Evolutionary conservation across 2,113 vertebrate species (phyloP), one percentile per base, ranked within the genome.

Genomic region (Gorsachius goisagi): DNA sequence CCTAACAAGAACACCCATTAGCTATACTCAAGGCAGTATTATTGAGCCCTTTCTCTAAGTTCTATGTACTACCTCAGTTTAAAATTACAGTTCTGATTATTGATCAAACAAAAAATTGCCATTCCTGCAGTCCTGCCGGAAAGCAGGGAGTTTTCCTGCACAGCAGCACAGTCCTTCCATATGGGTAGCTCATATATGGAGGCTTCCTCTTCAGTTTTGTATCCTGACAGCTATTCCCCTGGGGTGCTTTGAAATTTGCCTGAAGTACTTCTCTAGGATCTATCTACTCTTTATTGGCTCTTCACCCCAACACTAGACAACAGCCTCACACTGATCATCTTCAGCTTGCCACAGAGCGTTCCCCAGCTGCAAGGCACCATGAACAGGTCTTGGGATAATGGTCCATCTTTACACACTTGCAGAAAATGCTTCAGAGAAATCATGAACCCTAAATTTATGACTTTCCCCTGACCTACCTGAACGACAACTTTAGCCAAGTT

Each of bases 141-240:
- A 76, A 52, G 24, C 39, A 69, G 58, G 52, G 60, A 88, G 45
- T 50, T 53, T 52, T 67, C 13, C 68, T 56, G 21, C 63, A 73
- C 5, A 56, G 71, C 85, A 79, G 35, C 53, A 58, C 8, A n/a
- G 17, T 35, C 12, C 45, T 59, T 81, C 72, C 5, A 0, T 55
- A 22, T 0, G 0, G 9, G 15, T 16, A 85, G 41, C 20, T 15
- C 15, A 22, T 9, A 23, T 2, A 62, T 30, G 55, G 41, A 81
- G 22, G 14, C 50, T 88, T 27, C 20, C 74, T 77, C 47, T 83
- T 23, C 37, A 71, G 74, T 41, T 80, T 62, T 69, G 15, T 33
- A 45, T 17, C 53, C 52, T 52, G 71, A 47, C 32, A 91, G 9
- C 32, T 71, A 13, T 26, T 47, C 4, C 24, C 8, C 6, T 33